Evolutionary conservation across 2,888 invertebrate genomes (phyloP).

Genomic region (Diaperis boleti): DNA sequence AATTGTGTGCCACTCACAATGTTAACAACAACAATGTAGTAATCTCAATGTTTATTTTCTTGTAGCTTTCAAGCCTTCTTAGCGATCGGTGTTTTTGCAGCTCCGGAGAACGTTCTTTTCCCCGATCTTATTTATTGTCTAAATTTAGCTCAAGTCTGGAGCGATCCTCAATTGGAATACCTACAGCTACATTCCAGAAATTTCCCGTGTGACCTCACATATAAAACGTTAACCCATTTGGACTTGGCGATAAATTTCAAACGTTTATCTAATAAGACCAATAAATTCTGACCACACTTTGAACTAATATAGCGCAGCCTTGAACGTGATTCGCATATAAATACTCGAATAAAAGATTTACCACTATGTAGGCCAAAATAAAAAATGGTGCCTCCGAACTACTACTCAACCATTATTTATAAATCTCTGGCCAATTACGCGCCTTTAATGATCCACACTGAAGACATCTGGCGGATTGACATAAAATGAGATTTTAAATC

Average conservation of each 20-base stretch:
- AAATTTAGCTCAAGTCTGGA: conserved; percentile 17
- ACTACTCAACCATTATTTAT: conserved; percentile 8
- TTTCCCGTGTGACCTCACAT: not conserved
- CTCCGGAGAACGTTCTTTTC: conserved; percentile 14
- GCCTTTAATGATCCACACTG: not conserved
- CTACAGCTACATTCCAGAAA: not conserved
- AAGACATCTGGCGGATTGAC: not conserved
- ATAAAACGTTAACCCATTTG: conserved; percentile 10
- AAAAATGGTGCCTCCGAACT: too few relatives aligned
- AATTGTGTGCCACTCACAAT: too few relatives aligned
- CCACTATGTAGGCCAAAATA: too few relatives aligned
- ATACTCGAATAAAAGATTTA: not conserved
- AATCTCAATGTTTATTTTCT: too few relatives aligned
- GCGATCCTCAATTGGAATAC: not conserved
- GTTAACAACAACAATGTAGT: too few relatives aligned
- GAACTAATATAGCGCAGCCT: conserved; percentile 14
- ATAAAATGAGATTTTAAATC: not conserved
- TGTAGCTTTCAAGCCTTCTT: too few relatives aligned
- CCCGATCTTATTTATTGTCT: conserved; percentile 16
- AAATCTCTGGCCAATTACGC: conserved; percentile 2
- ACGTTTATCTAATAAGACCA: conserved; percentile 15
- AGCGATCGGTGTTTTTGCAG: too few relatives aligned
- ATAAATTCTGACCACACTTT: conserved; percentile 23
- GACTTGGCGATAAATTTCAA: conserved; percentile 11
- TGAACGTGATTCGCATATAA: conserved; percentile 13